phyloP scores from a whole-genome alignment of 2,888 invertebrate species.

The Spicauda simplicius region DNA sequence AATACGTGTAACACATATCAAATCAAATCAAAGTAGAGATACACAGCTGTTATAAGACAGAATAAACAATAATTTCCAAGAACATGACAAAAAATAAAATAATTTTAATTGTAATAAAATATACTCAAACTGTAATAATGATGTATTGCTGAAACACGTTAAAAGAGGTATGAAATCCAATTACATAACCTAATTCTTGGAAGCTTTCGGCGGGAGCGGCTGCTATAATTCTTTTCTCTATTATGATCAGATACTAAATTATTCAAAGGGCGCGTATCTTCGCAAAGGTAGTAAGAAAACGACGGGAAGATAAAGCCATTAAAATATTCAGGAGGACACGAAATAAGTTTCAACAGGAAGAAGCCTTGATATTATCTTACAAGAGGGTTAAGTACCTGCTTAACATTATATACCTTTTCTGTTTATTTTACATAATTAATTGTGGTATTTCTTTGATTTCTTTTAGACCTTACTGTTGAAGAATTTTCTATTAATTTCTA shows the following conservation, averaged over 20 bases:
- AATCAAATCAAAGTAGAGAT: too few species aligned
- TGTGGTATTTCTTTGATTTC: too few species aligned
- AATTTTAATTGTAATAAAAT: background rate
- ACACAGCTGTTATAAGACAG: too few species aligned
- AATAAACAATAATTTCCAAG: too few species aligned
- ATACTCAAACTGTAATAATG: background rate
- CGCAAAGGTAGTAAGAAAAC: conserved; percentile 51
- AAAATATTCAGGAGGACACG: conserved; percentile 55
- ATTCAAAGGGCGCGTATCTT: conserved; percentile 57
- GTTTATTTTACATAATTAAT: background rate
- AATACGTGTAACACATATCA: too few species aligned
- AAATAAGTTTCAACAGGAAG: conserved; percentile 37
- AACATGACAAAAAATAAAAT: background rate
- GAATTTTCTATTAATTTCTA: too few species aligned
- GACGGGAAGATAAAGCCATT: conserved; percentile 53
- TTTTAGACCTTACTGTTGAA: too few species aligned
- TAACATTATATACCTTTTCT: conserved; percentile 2
- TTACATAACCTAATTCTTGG: background rate
- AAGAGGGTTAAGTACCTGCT: conserved; percentile 4
- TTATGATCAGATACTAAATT: conserved; percentile 49
- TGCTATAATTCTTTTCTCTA: conserved; percentile 32
- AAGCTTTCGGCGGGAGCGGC: background rate
- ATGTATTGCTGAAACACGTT: background rate
- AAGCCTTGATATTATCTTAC: conserved; percentile 7
- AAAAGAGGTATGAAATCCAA: conserved; percentile 1